These are phyloP conservation scores for Peromyscus polionotus DNA, from an alignment of 2,113 vertebrate genomes.

Conservation along the genomic window DNA sequence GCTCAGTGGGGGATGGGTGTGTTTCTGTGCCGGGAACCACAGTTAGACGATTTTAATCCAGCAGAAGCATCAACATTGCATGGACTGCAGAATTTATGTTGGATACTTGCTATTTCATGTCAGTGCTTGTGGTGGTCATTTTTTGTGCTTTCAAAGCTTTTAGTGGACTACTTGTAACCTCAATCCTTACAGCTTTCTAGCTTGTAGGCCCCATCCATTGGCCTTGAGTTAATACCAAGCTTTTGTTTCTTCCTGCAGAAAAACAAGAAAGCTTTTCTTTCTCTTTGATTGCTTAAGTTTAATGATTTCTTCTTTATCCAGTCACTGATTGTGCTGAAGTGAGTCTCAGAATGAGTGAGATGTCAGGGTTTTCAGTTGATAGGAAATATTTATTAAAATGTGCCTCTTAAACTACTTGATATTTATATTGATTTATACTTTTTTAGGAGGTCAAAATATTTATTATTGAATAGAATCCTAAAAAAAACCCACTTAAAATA, in stretches of 20 bases:
- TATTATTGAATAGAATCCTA: constrained; percentile 46
- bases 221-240: constrained; percentile 88
- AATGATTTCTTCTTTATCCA: constrained; percentile 90
- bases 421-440: constrained; percentile 66
- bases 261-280: constrained; percentile 87
- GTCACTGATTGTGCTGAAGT: constrained; percentile 87
- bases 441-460: constrained; percentile 44
- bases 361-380: constrained; percentile 73
- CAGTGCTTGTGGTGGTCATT: constrained; percentile 77
- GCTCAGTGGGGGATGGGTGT: constrained; percentile 77
- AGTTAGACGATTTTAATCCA: constrained; percentile 77
- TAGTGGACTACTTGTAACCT: constrained; percentile 90
- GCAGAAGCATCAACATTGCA: constrained; percentile 66
- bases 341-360: constrained; percentile 86
- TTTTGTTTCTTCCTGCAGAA: constrained; percentile 92
- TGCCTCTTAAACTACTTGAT: constrained; percentile 28
- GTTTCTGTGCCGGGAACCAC: constrained; percentile 62
- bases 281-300: constrained; percentile 86
- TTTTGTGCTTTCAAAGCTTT: constrained; percentile 88
- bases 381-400: constrained; percentile 61
- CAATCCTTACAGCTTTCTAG: constrained; percentile 90
- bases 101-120: constrained; percentile 72
- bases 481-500: constrained; percentile 1
- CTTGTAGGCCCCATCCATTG: constrained; percentile 90
- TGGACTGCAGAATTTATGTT: constrained; percentile 66